These are phyloP conservation scores for Spilosoma lubricipeda DNA, from an alignment of 2,888 invertebrate genomes.

Conservation along the genomic window DNA sequence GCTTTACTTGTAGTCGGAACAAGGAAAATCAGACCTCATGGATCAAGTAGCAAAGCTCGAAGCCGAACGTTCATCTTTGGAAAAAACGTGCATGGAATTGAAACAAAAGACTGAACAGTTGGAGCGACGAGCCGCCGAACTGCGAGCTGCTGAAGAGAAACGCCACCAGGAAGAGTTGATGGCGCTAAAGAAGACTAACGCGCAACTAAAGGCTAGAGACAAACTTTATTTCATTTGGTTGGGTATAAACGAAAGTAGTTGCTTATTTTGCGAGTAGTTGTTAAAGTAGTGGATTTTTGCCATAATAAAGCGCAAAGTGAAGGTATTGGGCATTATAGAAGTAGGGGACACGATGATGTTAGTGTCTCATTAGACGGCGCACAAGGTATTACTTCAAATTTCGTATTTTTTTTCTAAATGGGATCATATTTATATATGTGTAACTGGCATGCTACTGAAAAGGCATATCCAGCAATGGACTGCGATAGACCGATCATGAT, in stretches of 20 bases:
- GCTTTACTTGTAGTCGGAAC: slow-evolving; percentile 88
- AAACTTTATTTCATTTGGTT: not conserved
- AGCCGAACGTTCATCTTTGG: slow-evolving; percentile 88
- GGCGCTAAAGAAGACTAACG: slow-evolving; percentile 97
- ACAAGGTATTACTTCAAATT: not conserved
- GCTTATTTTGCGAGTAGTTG: no score
- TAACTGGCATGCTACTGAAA: no score
- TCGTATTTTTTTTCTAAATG: not conserved
- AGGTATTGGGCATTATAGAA: not conserved
- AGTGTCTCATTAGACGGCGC: not conserved
- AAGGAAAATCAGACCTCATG: slow-evolving; percentile 94
- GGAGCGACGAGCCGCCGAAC: slow-evolving; percentile 92
- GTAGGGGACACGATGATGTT: not conserved
- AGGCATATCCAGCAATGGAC: no score
- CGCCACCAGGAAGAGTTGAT: slow-evolving; percentile 96
- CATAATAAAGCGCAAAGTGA: not conserved
- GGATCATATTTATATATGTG: not conserved
- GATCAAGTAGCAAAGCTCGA: slow-evolving; percentile 90
- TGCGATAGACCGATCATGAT: no score
- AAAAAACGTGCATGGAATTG: slow-evolving; percentile 87
- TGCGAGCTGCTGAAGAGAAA: slow-evolving; percentile 95
- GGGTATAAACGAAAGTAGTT: not conserved
- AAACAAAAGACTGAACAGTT: slow-evolving; percentile 91
- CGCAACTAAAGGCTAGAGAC: slow-evolving; percentile 91
- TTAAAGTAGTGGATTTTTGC: no score